phyloP scores from a whole-genome alignment of 2,888 invertebrate genomes.

The Dicycla oo region DNA sequence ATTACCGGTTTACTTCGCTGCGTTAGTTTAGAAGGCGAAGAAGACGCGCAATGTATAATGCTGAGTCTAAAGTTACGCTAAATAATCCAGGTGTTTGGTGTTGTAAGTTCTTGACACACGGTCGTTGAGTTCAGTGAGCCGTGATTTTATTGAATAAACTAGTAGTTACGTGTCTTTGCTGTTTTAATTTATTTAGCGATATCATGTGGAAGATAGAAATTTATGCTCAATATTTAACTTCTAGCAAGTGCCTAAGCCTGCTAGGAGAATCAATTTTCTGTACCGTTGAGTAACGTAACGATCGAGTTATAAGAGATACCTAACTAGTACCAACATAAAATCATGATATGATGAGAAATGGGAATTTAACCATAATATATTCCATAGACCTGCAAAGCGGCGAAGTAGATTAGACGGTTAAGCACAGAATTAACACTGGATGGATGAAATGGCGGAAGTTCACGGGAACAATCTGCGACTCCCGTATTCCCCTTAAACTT shows the following conservation, averaged over 20 bases:
- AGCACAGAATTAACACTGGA: no score
- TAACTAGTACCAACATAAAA: not conserved
- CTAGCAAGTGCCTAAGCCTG: not conserved
- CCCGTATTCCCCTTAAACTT: no score
- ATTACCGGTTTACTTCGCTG: constrained; percentile 63
- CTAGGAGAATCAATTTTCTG: not conserved
- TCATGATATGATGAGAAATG: not conserved
- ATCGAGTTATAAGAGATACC: not conserved
- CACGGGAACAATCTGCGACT: no score
- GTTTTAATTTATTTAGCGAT: constrained; percentile 1
- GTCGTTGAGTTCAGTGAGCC: constrained; percentile 10
- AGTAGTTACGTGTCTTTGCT: not conserved
- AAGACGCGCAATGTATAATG: constrained; percentile 62
- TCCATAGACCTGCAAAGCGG: no score
- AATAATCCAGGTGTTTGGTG: constrained; percentile 64
- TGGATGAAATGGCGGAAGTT: no score
- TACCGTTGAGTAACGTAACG: not conserved
- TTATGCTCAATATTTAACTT: not conserved
- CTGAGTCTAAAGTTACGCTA: constrained; percentile 51
- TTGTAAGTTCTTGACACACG: constrained; percentile 46
- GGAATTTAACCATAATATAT: no score
- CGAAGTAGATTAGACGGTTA: no score
- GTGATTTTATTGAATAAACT: not conserved
- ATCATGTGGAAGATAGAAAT: no score
- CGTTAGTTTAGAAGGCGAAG: constrained; percentile 42